phyloP scores from a whole-genome alignment of 2,113 vertebrate genomes.

The Dolichallabes microphthalmus region DNA sequence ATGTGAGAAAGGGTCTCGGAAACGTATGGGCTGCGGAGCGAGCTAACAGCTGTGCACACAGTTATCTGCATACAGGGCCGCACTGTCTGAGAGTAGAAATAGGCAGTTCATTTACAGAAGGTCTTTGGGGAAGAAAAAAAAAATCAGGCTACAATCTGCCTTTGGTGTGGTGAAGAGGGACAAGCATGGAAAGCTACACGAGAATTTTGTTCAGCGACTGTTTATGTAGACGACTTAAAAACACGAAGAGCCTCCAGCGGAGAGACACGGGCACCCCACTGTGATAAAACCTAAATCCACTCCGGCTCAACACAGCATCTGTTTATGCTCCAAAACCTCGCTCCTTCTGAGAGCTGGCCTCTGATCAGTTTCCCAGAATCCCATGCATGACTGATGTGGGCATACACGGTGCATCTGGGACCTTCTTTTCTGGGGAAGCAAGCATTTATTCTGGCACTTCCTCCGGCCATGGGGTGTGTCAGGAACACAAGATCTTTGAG shows the following conservation, averaged over 20 bases:
- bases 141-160: background rate
- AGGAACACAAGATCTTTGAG: conserved; percentile 56
- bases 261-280: conserved; percentile 9
- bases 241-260: background rate
- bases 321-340: background rate
- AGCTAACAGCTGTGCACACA: conserved; percentile 31
- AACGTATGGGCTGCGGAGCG: background rate
- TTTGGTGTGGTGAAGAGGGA: background rate
- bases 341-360: background rate
- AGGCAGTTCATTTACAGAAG: background rate
- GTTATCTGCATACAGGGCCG: background rate
- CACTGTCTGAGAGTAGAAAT: background rate
- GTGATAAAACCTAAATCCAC: conserved; percentile 27
- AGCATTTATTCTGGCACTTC: conserved; percentile 65
- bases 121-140: background rate
- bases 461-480: conserved; percentile 65
- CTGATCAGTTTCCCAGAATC: conserved; percentile 5
- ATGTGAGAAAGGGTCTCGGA: background rate
- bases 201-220: background rate
- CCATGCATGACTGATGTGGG: background rate
- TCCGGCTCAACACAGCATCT: conserved; percentile 22
- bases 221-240: background rate
- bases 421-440: conserved; percentile 7
- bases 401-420: background rate
- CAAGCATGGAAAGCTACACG: background rate